Base-by-base conservation (phyloP, 2,113 vertebrate species). In the Oplegnathus fasciatus region DNA sequence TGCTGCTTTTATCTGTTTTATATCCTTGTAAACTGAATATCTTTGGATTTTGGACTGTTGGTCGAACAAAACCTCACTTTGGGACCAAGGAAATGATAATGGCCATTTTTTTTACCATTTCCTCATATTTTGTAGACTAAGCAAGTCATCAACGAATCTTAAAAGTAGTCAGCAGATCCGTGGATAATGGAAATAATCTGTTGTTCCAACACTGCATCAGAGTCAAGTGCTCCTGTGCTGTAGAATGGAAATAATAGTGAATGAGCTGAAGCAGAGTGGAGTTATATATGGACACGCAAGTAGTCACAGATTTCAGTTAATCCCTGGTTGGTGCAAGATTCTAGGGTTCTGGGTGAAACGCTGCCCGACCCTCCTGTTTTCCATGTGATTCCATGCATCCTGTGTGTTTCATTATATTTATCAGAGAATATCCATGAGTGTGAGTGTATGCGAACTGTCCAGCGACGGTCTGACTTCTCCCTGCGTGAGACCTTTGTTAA, bases 401-500 rank as follows among this genome's bases (percentile, higher is more conserved):
- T 20, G 18, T 55, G 28, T 73, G 71, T 82, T 44, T 82, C 26
- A 69, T 34, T 54, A 2, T 80, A 82, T 91, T 65, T 57, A 60
- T 75, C 22, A 46, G 40, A 44, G 73, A 58, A 60, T 75, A 52
- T 84, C 48, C 46, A 48, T 76, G 73, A 73, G 46, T 75, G 76
- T 60, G 34, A 74, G 57, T n/a, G 2, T 79, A 78, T 92, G 88
- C 61, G 83, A 87, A 87, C 84, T 82, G 80, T 91, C 88, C 80
- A 44, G 54, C 3, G 78, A 89, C 13, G 48, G 66, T 58, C 82
- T 84, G 89, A 93, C 91, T 88, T 91, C 87, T 91, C 73, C 80
- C 89, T 83, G 90, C 89, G 80, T 95, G 69, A 86, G 84, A 87
- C 85, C 86, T 92, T 94, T 90, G 88, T 92, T 90, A 40, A 74